Evolutionary conservation across 2,888 invertebrate species (phyloP), one percentile per base, ranked within the genome.

Genomic region (Chalcosyrphus nemorum): DNA sequence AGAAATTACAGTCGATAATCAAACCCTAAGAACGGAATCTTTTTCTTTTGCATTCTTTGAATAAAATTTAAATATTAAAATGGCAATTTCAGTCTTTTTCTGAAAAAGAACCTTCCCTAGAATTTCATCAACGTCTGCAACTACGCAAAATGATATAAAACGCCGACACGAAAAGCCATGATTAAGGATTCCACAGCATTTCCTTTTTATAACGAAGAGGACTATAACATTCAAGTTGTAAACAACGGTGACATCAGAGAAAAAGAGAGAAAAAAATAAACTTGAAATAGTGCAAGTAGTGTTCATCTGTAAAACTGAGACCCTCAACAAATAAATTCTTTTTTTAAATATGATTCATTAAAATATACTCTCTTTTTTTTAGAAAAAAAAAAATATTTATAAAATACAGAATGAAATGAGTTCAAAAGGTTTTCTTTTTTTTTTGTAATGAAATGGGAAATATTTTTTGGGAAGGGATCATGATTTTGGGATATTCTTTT

Each of bases 281-380:
- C 80, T 74, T 74, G 80, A 80, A 81, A 52, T 63, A 43, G 63
- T 63, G 63, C 78, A 78, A 59, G 70, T n/a, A n/a, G n/a, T 84
- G 68, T 80, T 80, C 63, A 84, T 84, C 80, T 84, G 84, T 68
- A 74, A 84, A 82, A 70, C 61, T 65, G 70, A 84, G 80, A 84
- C 66, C 84, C 70, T 84, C 74, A 74, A 84, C 57, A 84, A 74
- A 82, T 72, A 38, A 38, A 52, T 50, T 47, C 41, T 75, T 61
- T 47, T n/a, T n/a, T n/a, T n/a, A n/a, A n/a, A 29, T n/a, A 15
- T 43, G 11, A 68, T 54, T 66, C n/a, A 13, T 17, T 70, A 19
- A 38, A n/a, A n/a, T n/a, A 21, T 35, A 27, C 32, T 45, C 19
- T 63, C 27, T 63, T 63, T 38, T 47, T 17, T 70, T 21, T 43